Evolutionary conservation across 2,888 invertebrate genomes (phyloP), one percentile per base, ranked within the genome.

Genomic region (Danaus chrysippus): DNA sequence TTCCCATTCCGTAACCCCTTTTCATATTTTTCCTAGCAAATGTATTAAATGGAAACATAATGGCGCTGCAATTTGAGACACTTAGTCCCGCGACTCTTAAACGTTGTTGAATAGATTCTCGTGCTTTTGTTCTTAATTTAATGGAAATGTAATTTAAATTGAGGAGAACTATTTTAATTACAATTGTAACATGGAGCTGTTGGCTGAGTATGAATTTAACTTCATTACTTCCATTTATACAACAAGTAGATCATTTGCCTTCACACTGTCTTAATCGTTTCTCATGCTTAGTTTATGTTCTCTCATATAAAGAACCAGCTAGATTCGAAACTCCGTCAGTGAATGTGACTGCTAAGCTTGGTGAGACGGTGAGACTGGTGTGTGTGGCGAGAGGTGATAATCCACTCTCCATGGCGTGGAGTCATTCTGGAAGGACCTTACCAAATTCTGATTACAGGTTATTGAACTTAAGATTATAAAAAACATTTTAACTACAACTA

Each of bases 381-480:
- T 97, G 97, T 79, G 94, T 94, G 65, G 96, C 96, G 10, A 93
- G 95, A 70, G 97, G 97, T 3, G 97, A 97, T 80, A 93, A 93
- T 71, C 97, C 97, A 0, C 93, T 97, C 61, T 94, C 94, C 60
- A 94, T 96, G 58, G 91, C 93, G 43, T 97, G 97, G 97, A 94
- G 94, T 69, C 94, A 95, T 77, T 95, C 88, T 12, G 95, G 91
- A 86, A 91, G 84, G 87, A 93, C 78, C 75, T 92, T 95, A 65
- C 95, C 95, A 74, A 92, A 94, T 69, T 94, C 94, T 66, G 94
- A 93, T 78, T 95, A 94, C 77, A 86, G 93, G 84, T 93, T 74
- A 58, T 59, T 12, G 23, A 34, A 34, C 8, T 34, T 34, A 34
- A 34, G 2, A 34, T 34, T 34, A 34, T 5, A 34, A 3, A 8